phyloP scores from a whole-genome alignment of 2,888 invertebrate species.

The Ornithoptera priamus region DNA sequence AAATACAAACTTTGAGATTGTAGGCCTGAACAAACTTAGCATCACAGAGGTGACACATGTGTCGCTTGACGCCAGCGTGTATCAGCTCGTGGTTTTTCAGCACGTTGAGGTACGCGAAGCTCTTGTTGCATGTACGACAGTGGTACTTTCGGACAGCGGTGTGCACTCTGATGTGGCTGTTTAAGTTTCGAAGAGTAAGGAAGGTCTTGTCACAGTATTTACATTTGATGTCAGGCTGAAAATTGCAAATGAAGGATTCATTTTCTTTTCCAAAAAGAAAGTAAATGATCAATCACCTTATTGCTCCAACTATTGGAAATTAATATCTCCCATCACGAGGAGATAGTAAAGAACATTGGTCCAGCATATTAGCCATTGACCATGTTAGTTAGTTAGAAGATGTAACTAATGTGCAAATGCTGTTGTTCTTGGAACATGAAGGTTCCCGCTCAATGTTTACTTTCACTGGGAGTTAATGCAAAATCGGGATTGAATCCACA shows the following conservation, averaged over 20 bases:
- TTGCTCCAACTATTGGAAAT: too few species aligned
- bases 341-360: too few species aligned
- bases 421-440: too few species aligned
- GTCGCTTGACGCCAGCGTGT: conserved; percentile 84
- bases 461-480: too few species aligned
- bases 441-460: too few species aligned
- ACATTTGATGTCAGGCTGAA: conserved; percentile 75
- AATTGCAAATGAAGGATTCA: conserved; percentile 15
- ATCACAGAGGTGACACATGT: conserved; percentile 85
- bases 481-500: too few species aligned
- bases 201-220: conserved; percentile 68
- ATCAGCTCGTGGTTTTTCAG: conserved; percentile 86
- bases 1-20: conserved; percentile 63
- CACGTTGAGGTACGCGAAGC: conserved; percentile 83
- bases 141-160: conserved; percentile 81
- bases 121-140: conserved; percentile 82
- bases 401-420: too few species aligned
- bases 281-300: too few species aligned
- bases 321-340: too few species aligned
- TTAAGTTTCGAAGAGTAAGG: conserved; percentile 80
- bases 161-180: conserved; percentile 81
- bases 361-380: too few species aligned
- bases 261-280: too few species aligned
- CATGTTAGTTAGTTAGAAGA: too few species aligned
- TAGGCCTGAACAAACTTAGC: conserved; percentile 72